These are phyloP conservation scores for Teinopalpus imperialis DNA, from an alignment of 2,888 invertebrate genomes.

Conservation along the genomic window DNA sequence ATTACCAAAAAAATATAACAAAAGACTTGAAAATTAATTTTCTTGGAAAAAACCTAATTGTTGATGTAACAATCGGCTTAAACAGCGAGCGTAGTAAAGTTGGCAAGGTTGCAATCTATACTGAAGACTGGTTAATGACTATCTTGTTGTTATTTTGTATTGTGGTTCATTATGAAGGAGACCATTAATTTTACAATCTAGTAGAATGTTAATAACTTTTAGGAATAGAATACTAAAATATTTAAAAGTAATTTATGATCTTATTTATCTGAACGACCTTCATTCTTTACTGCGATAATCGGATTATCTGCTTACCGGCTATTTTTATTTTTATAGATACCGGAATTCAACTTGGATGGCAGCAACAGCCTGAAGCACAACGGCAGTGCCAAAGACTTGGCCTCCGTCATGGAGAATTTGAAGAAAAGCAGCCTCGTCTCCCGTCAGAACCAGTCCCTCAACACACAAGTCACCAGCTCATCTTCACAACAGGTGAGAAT, in stretches of 20 bases:
- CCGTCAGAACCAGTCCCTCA: slow-evolving; percentile 70
- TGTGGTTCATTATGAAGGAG: slow-evolving; percentile 6
- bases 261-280: slow-evolving; percentile 2
- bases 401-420: slow-evolving; percentile 87
- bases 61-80: no score
- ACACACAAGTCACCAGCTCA: slow-evolving; percentile 80
- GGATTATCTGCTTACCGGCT: slow-evolving; percentile 8
- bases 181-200: slow-evolving; percentile 21
- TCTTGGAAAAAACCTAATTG: no score
- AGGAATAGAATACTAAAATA: slow-evolving; percentile 7
- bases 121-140: not conserved
- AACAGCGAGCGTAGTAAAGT: no score
- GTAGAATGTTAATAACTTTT: slow-evolving; percentile 21
- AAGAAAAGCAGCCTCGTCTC: slow-evolving; percentile 83
- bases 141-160: slow-evolving; percentile 3
- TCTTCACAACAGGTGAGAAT: slow-evolving; percentile 81
- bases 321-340: slow-evolving; percentile 58
- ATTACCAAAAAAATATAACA: no score
- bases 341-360: slow-evolving; percentile 83
- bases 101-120: no score
- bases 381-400: slow-evolving; percentile 82
- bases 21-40: no score
- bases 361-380: slow-evolving; percentile 76
- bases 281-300: slow-evolving; percentile 5
- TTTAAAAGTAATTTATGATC: slow-evolving; percentile 17